Percentiles rank a stretch among this genome's conserved stretches.
Conservation (phyloP, 1,140 invertebrate species). For the Drosophila sp. region DNA sequence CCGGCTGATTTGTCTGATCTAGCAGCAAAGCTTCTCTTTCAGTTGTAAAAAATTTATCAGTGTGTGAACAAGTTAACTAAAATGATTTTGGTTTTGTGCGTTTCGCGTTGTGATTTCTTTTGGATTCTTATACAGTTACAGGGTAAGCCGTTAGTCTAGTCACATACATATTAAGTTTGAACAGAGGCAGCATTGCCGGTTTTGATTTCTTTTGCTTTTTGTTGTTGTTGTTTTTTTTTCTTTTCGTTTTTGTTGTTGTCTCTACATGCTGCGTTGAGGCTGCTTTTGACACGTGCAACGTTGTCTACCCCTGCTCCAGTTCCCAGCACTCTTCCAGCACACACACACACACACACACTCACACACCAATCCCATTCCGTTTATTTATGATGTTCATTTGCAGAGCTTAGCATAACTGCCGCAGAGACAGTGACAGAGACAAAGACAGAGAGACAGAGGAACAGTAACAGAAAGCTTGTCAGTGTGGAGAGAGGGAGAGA, state of each 20-base stretch:
- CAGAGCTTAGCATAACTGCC: constrained; percentile 71
- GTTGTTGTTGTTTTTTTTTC: neutral
- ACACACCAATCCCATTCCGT: constrained; percentile 16
- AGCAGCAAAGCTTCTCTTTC: no score
- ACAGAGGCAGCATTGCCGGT: neutral
- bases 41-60: no score
- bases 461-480: constrained; percentile 13
- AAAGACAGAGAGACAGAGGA: neutral
- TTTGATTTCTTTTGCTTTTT: constrained; percentile 1
- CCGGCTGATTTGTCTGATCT: no score
- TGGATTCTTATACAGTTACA: neutral
- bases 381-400: constrained; percentile 74
- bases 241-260: neutral
- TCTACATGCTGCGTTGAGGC: constrained; percentile 9
- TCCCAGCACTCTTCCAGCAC: no score
- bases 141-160: neutral
- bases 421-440: constrained; percentile 1
- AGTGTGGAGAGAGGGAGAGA: neutral
- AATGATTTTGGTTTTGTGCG: no score
- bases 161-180: neutral
- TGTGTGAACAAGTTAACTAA: no score
- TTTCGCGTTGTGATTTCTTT: no score
- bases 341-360: neutral
- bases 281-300: constrained; percentile 53
- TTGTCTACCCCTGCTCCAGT: neutral